phyloP scores from a whole-genome alignment of 2,888 invertebrate species.

The Melanotus villosus region DNA sequence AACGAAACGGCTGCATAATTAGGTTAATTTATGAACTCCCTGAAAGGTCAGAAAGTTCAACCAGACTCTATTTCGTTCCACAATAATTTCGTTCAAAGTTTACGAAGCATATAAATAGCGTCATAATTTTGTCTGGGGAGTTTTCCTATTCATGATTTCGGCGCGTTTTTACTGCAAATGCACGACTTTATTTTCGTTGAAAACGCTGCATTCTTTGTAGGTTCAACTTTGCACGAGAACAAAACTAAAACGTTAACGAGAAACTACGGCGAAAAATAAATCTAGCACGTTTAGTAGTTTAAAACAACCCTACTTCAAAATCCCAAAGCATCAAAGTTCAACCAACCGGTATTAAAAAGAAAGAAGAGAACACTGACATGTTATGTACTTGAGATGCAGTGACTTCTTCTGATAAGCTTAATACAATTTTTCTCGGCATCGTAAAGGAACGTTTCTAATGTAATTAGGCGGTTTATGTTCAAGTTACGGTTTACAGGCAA shows the following conservation, averaged over 20 bases:
- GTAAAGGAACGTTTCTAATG: no score
- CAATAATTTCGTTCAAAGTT: conserved; percentile 18
- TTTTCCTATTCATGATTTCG: conserved; percentile 10
- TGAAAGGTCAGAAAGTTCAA: conserved; percentile 13
- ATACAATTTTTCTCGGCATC: no score
- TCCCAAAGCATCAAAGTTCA: not conserved
- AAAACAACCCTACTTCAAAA: not conserved
- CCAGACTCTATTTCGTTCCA: conserved; percentile 9
- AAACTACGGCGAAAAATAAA: not conserved
- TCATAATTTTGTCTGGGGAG: conserved; percentile 25
- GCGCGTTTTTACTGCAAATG: conserved; percentile 15
- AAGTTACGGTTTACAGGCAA: no score
- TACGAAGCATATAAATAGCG: conserved; percentile 17
- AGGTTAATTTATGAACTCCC: not conserved
- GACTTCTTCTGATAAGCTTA: no score
- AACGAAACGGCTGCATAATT: not conserved
- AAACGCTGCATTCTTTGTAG: conserved; percentile 20
- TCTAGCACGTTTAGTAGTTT: not conserved
- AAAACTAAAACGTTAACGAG: conserved; percentile 9
- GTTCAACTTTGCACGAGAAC: not conserved
- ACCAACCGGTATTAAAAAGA: not conserved
- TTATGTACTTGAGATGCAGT: no score
- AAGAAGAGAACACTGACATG: no score
- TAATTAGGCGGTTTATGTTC: no score
- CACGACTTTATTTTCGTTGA: conserved; percentile 14